Evolutionary conservation across 2,888 invertebrate species (phyloP).

Genomic region (Tetragonisca angustula): DNA sequence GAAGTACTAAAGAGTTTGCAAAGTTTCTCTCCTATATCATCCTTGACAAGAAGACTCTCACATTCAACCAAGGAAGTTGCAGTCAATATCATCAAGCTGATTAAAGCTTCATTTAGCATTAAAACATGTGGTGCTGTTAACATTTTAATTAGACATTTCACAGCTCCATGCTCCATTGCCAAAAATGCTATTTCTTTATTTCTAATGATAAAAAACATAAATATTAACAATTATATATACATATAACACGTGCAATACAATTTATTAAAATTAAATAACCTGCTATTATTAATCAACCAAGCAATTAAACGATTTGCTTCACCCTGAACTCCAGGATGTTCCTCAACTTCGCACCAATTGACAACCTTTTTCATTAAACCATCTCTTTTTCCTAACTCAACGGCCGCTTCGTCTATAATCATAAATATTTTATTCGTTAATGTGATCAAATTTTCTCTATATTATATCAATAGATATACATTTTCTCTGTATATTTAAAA

Average conservation of each 20-base stretch:
- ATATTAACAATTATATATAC: background rate
- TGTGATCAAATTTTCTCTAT: background rate
- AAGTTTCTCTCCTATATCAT: constrained; percentile 86
- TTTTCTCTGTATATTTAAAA: background rate
- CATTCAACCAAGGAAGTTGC: constrained; percentile 79
- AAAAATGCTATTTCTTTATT: constrained; percentile 83
- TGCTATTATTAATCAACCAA: constrained; percentile 91
- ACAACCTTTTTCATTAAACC: constrained; percentile 89
- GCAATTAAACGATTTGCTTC: constrained; percentile 92
- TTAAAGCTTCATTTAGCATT: constrained; percentile 94
- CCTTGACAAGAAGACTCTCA: constrained; percentile 82
- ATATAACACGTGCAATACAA: background rate
- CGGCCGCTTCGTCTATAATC: constrained; percentile 88
- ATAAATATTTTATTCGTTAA: background rate
- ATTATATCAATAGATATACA: background rate
- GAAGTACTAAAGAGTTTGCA: constrained; percentile 85
- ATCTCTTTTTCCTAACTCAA: constrained; percentile 87
- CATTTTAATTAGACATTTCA: constrained; percentile 92
- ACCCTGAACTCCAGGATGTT: constrained; percentile 93
- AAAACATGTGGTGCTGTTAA: constrained; percentile 92
- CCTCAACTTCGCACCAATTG: constrained; percentile 91
- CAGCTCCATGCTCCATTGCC: constrained; percentile 86
- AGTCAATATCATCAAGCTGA: constrained; percentile 89
- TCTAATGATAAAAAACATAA: constrained; percentile 64
- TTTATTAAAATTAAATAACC: constrained; percentile 69